phyloP scores from a whole-genome alignment of 37 sponge, comb jelly and placozoan species.

The Theonella swinhoei region DNA sequence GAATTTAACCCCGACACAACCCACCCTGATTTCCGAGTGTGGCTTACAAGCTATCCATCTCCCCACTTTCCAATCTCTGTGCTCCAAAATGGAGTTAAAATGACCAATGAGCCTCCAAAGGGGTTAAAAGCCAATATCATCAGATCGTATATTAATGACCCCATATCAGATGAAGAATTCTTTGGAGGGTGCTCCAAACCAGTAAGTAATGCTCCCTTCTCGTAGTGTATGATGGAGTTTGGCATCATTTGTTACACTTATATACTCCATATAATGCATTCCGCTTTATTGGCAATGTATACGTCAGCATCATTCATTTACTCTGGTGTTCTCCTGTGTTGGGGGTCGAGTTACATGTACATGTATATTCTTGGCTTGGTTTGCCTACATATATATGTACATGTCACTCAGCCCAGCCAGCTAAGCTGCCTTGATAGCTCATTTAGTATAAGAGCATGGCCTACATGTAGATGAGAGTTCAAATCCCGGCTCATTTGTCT shows the following conservation, averaged over 20 bases:
- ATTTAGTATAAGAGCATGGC: too few species aligned
- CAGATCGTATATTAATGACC: slow-evolving; percentile 94
- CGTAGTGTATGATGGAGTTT: not conserved
- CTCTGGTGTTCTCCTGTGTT: too few species aligned
- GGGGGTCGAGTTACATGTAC: too few species aligned
- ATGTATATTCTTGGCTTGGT: too few species aligned
- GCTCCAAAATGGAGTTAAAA: slow-evolving; percentile 99
- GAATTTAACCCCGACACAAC: slow-evolving; percentile 96
- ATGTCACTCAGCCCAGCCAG: too few species aligned
- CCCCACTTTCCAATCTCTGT: slow-evolving; percentile 98
- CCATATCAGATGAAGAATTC: slow-evolving; percentile 95
- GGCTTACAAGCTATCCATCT: slow-evolving; percentile 98
- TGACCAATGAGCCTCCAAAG: slow-evolving; percentile 99
- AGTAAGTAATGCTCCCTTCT: slow-evolving; percentile 26
- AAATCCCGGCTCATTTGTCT: too few species aligned
- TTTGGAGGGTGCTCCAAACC: slow-evolving; percentile 84
- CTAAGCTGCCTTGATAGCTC: too few species aligned
- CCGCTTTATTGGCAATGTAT: too few species aligned
- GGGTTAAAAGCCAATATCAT: slow-evolving; percentile 95
- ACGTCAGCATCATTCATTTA: too few species aligned
- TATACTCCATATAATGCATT: too few species aligned
- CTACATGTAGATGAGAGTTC: too few species aligned
- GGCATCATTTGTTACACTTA: not conserved
- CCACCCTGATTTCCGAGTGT: slow-evolving; percentile 97
- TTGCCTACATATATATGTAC: too few species aligned